Percentiles rank a stretch among this genome's conserved stretches.
phyloP scores from a whole-genome alignment of 2,888 invertebrate genomes.

The Pharmacophagus antenor region DNA sequence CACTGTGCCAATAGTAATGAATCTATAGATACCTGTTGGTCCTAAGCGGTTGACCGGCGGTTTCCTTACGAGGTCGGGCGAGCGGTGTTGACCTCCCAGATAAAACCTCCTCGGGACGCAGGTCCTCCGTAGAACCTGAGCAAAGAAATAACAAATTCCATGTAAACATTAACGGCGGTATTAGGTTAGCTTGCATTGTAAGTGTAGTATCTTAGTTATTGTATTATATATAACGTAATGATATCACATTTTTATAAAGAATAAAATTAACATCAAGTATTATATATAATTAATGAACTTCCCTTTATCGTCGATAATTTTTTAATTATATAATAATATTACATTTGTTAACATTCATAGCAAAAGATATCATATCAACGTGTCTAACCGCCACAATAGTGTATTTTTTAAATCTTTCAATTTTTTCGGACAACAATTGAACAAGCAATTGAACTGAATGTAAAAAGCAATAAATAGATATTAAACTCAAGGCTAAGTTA shows the following conservation, averaged over 20 bases:
- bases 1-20: not conserved
- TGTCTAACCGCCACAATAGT: too few relatives aligned
- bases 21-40: constrained; percentile 79
- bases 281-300: too few relatives aligned
- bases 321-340: too few relatives aligned
- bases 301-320: too few relatives aligned
- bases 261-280: too few relatives aligned
- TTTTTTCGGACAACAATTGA: not conserved
- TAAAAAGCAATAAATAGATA: not conserved
- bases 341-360: too few relatives aligned
- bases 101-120: constrained; percentile 68
- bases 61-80: constrained; percentile 85
- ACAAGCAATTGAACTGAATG: not conserved
- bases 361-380: too few relatives aligned
- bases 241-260: too few relatives aligned
- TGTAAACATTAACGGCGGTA: too few relatives aligned
- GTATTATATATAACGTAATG: too few relatives aligned
- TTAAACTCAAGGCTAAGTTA: not conserved
- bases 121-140: constrained; percentile 72
- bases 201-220: too few relatives aligned
- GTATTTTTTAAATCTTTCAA: not conserved
- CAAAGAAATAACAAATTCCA: not conserved
- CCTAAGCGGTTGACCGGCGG: constrained; percentile 80
- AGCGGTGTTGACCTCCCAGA: constrained; percentile 85
- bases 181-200: too few relatives aligned